Conservation (phyloP, 53 echinoderm and acorn worm genomes). For the Echinarachnius parma region DNA sequence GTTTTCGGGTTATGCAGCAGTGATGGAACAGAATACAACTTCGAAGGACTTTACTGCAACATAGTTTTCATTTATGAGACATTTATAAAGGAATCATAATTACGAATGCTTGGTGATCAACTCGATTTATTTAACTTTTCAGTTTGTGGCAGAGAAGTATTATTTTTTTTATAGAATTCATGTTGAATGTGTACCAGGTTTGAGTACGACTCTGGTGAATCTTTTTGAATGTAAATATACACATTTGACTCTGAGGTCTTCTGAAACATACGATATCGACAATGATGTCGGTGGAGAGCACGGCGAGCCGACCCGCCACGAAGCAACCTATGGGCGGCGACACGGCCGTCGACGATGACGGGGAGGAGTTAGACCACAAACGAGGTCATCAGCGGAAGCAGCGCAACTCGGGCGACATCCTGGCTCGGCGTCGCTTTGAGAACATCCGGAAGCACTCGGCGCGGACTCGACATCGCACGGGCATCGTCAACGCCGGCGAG, state of each 20-base stretch:
- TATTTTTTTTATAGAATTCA: too few relatives aligned
- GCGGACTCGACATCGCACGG: slow-evolving; percentile 68
- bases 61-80: too few relatives aligned
- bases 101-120: too few relatives aligned
- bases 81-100: too few relatives aligned
- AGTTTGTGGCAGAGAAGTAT: too few relatives aligned
- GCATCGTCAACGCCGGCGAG: slow-evolving; percentile 73
- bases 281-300: slow-evolving; percentile 21
- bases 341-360: slow-evolving; percentile 7
- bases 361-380: too few relatives aligned
- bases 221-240: not conserved
- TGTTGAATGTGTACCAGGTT: too few relatives aligned
- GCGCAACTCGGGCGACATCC: slow-evolving; percentile 58
- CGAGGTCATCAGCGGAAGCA: slow-evolving; percentile 16
- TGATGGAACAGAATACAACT: too few relatives aligned
- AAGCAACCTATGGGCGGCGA: slow-evolving; percentile 13
- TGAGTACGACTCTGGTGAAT: too few relatives aligned
- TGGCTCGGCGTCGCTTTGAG: slow-evolving; percentile 59
- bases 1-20: too few relatives aligned
- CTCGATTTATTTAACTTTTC: too few relatives aligned
- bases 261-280: not conserved
- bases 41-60: too few relatives aligned
- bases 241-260: not conserved
- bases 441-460: slow-evolving; percentile 65
- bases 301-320: slow-evolving; percentile 23